Conservation (phyloP, 2,113 vertebrate genomes). For the Tragulus kanchil region DNA sequence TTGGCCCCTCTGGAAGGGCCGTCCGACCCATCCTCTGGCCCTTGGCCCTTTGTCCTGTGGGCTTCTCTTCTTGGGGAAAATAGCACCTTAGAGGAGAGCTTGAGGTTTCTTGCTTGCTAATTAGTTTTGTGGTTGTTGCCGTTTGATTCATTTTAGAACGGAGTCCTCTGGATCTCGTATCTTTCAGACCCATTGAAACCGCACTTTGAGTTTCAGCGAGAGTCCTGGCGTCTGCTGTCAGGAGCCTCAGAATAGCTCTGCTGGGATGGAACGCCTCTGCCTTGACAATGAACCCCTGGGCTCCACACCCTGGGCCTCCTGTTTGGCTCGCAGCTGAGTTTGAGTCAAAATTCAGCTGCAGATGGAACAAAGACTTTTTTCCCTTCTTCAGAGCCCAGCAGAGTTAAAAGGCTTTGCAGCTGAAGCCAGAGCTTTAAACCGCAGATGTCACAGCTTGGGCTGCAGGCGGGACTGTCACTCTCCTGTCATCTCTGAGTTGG, state of each 20-base stretch:
- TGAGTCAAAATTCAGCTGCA: constrained; percentile 61
- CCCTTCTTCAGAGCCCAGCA: constrained; percentile 34
- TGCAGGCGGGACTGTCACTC: constrained; percentile 27
- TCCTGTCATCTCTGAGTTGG: background rate
- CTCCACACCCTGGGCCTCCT: constrained; percentile 10
- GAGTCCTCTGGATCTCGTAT: background rate
- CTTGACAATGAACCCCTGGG: constrained; percentile 37
- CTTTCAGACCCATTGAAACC: constrained; percentile 45
- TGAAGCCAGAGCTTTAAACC: background rate
- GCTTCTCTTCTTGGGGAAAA: background rate
- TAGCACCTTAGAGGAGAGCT: background rate
- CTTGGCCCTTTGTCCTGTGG: background rate
- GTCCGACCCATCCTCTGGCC: background rate
- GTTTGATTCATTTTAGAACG: background rate
- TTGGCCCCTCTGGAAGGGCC: no score
- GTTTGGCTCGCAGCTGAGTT: constrained; percentile 58
- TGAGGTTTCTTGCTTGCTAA: background rate
- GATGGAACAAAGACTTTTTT: constrained; percentile 27
- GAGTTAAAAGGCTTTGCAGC: constrained; percentile 33
- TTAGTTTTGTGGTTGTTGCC: background rate
- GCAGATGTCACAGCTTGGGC: constrained; percentile 60
- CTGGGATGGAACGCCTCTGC: constrained; percentile 65
- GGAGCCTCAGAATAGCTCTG: constrained; percentile 70
- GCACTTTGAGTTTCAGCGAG: constrained; percentile 47
- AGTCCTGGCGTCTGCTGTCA: constrained; percentile 55